Conservation (phyloP, 2,113 vertebrate genomes). For the Drymodes brunneopygia region DNA sequence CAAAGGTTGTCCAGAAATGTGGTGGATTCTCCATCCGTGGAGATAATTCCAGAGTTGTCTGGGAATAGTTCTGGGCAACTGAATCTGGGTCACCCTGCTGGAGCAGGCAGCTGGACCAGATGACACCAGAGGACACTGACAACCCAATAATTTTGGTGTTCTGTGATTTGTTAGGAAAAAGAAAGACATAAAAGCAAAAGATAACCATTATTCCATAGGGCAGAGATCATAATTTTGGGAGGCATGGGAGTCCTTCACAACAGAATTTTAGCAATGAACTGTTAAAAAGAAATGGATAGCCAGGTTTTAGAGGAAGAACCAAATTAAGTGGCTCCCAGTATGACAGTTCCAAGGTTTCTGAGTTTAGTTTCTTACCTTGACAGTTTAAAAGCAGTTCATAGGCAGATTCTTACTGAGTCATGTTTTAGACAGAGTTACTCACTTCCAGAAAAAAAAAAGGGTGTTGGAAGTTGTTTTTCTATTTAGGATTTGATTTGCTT, state of each 20-base stretch:
- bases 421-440: neutral
- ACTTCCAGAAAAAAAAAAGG: neutral
- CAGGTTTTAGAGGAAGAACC: neutral
- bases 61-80: neutral
- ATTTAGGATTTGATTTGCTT: neutral
- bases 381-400: neutral
- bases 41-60: neutral
- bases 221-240: accelerated
- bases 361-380: neutral
- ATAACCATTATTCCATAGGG: neutral
- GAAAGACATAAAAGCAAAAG: neutral
- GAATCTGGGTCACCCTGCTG: neutral
- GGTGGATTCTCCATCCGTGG: neutral
- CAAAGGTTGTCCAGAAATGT: neutral
- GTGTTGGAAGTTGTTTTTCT: neutral
- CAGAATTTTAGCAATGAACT: neutral
- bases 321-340: neutral
- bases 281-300: neutral
- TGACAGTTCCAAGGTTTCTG: neutral
- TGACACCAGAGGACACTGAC: neutral
- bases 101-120: neutral
- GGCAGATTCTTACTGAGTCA: neutral
- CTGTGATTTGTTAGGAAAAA: neutral
- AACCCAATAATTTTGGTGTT: neutral
- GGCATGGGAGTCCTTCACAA: neutral